Base-by-base conservation (phyloP, 2,888 invertebrate genomes). In the Drosophila paucipuncta region DNA sequence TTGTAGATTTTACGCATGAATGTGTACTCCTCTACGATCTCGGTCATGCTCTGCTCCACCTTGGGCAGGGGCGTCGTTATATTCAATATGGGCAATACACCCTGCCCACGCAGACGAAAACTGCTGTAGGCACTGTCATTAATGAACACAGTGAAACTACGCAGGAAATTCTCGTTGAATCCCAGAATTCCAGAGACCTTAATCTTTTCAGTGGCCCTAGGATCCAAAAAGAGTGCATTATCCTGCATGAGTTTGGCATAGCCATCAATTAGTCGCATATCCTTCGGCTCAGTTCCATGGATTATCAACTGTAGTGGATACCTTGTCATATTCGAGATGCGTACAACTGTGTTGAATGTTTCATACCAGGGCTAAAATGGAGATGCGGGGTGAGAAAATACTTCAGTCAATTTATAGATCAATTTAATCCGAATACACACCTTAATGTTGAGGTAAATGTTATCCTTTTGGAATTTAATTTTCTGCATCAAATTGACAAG, bases 321-420 rank as follows among this genome's bases (percentile, higher is more conserved):
- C 13, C 83, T 76, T 7, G 91, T 91, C 2, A 85, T 67, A 68
- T 92, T 92, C 9, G 72, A 63, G 1, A 92, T 62, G 4, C 75
- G 72, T 0, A 91, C 57, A 35, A 82, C 73, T 1, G 76, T 66
- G 3, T 64, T 70, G 39, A 78, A 88, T 0, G 59, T 63, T 61
- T 92, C 92, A 70, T 92, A 91, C 93, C 93, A 93, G 4, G 92
- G 88, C 93, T 93, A 65, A 1, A 60, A 41, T 30, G 9, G 11
- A 30, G 35, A 37, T 25, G 22, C 13, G 10, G 1, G 16, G 1
- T 16, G 10, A 22, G 5, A 16, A 47, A 47, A 47, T 16, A 25
- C 1, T 25, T 35, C 0, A 35, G 33, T 16, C 16, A 33, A 4
- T 53, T 0, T 25, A 54, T 54, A 33, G 28, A 25, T 35, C 0